A percentile compares a stretch with the other conserved stretches of the same genome.
phyloP scores from a whole-genome alignment of 1,140 invertebrate species.

The Whitmania pigra region DNA sequence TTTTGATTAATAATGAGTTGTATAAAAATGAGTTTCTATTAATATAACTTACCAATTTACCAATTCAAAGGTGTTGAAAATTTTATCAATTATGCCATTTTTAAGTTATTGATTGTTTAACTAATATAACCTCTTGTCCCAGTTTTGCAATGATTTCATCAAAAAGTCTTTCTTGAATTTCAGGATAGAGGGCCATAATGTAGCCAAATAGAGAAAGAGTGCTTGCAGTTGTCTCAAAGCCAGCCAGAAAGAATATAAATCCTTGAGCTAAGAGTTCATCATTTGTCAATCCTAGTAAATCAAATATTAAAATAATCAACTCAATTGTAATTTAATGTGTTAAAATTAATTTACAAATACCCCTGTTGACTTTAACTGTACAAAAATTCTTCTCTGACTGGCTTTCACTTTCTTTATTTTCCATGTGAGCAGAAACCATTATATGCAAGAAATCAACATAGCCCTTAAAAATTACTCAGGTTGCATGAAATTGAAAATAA shows the following conservation, averaged over 20 bases:
- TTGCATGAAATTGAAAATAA: constrained; percentile 27
- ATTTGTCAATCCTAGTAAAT: constrained; percentile 28
- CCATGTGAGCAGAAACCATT: constrained; percentile 25
- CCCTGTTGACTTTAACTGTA: no score
- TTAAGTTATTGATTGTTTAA: constrained; percentile 28
- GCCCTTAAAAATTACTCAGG: constrained; percentile 14
- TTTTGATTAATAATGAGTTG: neutral
- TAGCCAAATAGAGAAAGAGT: constrained; percentile 47
- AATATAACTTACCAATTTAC: neutral
- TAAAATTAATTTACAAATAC: no score
- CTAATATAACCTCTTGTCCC: constrained; percentile 37
- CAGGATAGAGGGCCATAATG: constrained; percentile 48
- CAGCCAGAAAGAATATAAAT: constrained; percentile 54
- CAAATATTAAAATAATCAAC: no score
- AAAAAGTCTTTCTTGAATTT: constrained; percentile 48
- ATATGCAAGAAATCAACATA: constrained; percentile 28
- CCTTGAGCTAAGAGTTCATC: constrained; percentile 55
- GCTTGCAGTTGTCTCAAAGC: constrained; percentile 52
- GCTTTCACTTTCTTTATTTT: constrained; percentile 5
- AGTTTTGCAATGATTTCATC: constrained; percentile 46
- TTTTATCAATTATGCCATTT: neutral
- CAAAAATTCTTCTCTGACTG: constrained; percentile 10
- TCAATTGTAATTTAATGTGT: no score
- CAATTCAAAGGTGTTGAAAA: neutral
- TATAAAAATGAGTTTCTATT: neutral